Conservation (phyloP, 1,140 invertebrate genomes). For the Protaetia brevitarsis region DNA sequence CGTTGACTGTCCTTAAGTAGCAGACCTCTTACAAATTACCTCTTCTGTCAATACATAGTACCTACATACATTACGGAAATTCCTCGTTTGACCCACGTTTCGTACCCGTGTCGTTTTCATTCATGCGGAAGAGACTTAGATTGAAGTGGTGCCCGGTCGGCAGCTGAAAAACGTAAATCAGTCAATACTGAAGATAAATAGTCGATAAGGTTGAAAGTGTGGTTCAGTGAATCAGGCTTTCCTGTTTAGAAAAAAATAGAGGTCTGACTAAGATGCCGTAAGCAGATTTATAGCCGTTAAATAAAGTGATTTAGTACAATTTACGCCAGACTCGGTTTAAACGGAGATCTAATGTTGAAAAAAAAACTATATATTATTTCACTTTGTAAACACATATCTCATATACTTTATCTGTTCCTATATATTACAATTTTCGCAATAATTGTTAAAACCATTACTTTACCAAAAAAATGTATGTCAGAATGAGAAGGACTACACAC, state of each 20-base stretch:
- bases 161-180: conserved; percentile 5
- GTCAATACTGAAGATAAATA: conserved; percentile 6
- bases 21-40: conserved; percentile 5
- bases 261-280: no score
- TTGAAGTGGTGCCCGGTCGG: not conserved
- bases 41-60: not conserved
- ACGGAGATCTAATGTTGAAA: no score
- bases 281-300: no score
- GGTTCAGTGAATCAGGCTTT: not conserved
- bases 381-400: no score
- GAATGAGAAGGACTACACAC: no score
- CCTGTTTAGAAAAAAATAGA: not conserved
- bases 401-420: no score
- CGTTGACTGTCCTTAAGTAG: not conserved
- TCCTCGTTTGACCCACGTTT: conserved; percentile 5
- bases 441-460: no score
- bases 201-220: not conserved
- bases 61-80: not conserved
- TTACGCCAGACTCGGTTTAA: no score
- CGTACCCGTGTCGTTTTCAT: not conserved
- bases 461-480: no score
- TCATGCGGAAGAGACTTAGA: conserved; percentile 9
- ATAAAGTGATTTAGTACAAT: no score
- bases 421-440: no score
- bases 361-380: no score